Conservation (phyloP, 1,140 invertebrate genomes). For the Fopius arisanus region DNA sequence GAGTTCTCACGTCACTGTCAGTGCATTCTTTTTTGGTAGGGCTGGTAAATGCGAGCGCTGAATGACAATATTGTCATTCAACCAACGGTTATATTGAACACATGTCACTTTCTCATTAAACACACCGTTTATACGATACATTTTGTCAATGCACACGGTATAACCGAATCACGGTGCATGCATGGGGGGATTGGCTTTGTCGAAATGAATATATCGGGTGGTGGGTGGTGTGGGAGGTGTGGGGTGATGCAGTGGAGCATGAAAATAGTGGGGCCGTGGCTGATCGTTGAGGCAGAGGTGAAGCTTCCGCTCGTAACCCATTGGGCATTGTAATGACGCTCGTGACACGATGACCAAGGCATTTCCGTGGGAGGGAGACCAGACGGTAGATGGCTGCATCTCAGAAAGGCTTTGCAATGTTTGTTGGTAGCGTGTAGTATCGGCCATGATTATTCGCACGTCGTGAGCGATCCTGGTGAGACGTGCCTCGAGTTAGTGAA, state of each 20-base stretch:
- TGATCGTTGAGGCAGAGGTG: slow-evolving; percentile 20
- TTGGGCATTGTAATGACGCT: slow-evolving; percentile 19
- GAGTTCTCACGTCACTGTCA: too few species aligned
- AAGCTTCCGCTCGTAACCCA: slow-evolving; percentile 26
- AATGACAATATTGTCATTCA: neutral
- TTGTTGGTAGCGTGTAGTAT: neutral
- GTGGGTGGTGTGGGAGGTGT: neutral
- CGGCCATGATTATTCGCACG: slow-evolving; percentile 1
- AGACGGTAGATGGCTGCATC: too few species aligned
- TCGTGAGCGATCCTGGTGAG: neutral
- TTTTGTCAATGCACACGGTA: neutral
- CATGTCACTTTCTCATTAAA: slow-evolving; percentile 11
- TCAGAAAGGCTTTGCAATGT: neutral
- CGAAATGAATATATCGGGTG: neutral
- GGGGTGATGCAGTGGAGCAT: neutral
- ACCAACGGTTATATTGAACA: neutral
- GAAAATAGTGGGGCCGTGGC: slow-evolving; percentile 25
- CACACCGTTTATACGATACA: slow-evolving; percentile 8
- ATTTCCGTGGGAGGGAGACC: slow-evolving; percentile 9
- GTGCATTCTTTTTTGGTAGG: neutral
- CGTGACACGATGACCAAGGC: slow-evolving; percentile 30
- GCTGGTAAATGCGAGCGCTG: neutral
- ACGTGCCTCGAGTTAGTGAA: slow-evolving; percentile 16
- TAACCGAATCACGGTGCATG: neutral
- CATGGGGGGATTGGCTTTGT: neutral